Evolutionary conservation across 2,888 invertebrate species (phyloP).

Genomic region (Torymus texanus): DNA sequence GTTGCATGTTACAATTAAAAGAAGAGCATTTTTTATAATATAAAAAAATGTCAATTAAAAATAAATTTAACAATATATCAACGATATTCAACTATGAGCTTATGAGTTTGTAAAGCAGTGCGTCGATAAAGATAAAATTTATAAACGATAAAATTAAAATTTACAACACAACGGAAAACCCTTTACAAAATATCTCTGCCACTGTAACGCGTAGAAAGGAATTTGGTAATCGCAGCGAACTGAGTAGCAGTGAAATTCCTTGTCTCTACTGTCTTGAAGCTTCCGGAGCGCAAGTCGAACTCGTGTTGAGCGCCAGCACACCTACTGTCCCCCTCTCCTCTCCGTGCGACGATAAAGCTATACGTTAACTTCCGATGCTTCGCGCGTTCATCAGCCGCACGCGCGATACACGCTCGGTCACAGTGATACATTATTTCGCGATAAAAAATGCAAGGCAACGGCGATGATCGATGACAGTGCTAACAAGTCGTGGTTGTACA

Average conservation of each 20-base stretch:
- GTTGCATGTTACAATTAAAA: no score
- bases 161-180: slow-evolving; percentile 6
- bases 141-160: neutral
- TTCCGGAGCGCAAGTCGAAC: slow-evolving; percentile 34
- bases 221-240: no score
- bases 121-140: neutral
- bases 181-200: neutral
- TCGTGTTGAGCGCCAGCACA: slow-evolving; percentile 45
- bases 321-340: no score
- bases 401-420: no score
- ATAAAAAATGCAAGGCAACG: slow-evolving; percentile 54
- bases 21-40: neutral
- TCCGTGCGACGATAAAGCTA: slow-evolving; percentile 20
- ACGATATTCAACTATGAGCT: neutral
- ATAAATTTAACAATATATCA: slow-evolving; percentile 39
- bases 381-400: no score
- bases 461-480: slow-evolving; percentile 61
- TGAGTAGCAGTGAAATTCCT: no score
- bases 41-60: slow-evolving; percentile 19
- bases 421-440: neutral
- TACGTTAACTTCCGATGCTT: neutral
- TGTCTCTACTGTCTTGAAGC: neutral
- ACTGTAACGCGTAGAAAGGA: neutral
- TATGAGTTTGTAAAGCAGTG: slow-evolving; percentile 10
- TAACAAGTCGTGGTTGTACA: neutral